Evolutionary conservation across 1,140 invertebrate species (phyloP), one percentile per base, ranked within the genome.

Genomic region (Ostrea denselamellosa): DNA sequence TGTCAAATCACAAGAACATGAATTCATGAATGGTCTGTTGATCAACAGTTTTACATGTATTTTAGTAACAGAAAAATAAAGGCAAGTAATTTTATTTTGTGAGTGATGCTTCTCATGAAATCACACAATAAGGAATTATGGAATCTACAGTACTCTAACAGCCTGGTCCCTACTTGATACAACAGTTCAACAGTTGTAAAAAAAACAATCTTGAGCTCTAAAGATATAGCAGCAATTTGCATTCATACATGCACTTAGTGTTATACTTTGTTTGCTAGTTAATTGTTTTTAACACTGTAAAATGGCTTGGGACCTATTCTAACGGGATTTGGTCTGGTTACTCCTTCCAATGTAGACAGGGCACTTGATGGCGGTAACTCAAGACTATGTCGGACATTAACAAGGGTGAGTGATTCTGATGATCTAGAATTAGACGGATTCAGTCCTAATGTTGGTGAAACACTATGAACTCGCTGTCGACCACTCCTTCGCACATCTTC

Each of bases 241-340:
- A 44, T 44, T 44, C 34, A 44, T 5, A 44, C 34, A 44, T 44
- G 34, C 34, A 44, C 34, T 44, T 44, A 44, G 5, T 44, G 34
- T 44, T 44, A 44, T 2, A 44, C 5, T 17, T 9, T 34, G 9
- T 12, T 77, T 28, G 25, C 22, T 10, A 4, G 12, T 71, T 34
- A 77, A 77, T 77, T 77, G 68, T 92, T 90, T 83, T 92, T 92
- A 84, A 91, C 90, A 88, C 92, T 91, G 88, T 94, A 94, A 71
- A 94, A 94, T 86, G 93, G 93, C 90, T 93, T 94, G 54, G 93
- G 93, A 19, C 93, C 93, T 14, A 94, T 89, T 84, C 93, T 85
- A 2, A 94, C 86, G 7, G 92, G 90, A 85, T 92, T 90, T 12
- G 84, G 68, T 83, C 90, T 91, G 53, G 90, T 44, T 5, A 86